Percentiles rank a stretch among this genome's conserved stretches.
Evolutionary conservation across 2,888 invertebrate species (phyloP).

Genomic region (Chrysotoxum bicinctum): DNA sequence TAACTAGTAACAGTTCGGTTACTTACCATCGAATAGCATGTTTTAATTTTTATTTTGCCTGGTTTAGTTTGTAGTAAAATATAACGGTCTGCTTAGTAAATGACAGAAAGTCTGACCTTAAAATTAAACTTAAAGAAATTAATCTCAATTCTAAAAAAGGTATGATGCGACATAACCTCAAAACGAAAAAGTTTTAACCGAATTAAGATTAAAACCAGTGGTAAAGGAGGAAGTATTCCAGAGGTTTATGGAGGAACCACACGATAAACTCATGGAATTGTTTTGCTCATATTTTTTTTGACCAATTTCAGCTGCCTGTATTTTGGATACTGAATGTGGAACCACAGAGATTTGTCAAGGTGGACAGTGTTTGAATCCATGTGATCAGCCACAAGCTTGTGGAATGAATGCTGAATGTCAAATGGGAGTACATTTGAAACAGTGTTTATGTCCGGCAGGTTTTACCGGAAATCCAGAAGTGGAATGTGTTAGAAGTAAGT

Average conservation of each 20-base stretch:
- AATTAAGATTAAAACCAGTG: conserved; percentile 54
- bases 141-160: conserved; percentile 51
- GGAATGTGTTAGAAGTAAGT: conserved; percentile 92
- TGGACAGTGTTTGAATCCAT: conserved; percentile 92
- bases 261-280: background rate
- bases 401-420: conserved; percentile 92
- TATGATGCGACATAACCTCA: conserved; percentile 66
- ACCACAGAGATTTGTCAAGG: conserved; percentile 89
- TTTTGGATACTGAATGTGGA: conserved; percentile 90
- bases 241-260: conserved; percentile 52
- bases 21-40: conserved; percentile 43
- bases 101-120: conserved; percentile 49
- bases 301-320: conserved; percentile 86
- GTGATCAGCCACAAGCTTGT: conserved; percentile 88
- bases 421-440: conserved; percentile 87
- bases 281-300: conserved; percentile 25
- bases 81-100: conserved; percentile 44
- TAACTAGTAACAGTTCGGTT: conserved; percentile 25
- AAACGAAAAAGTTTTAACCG: conserved; percentile 52
- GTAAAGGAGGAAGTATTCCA: conserved; percentile 70
- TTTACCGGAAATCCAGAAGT: conserved; percentile 92
- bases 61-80: conserved; percentile 36
- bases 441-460: conserved; percentile 91
- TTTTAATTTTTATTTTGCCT: conserved; percentile 46
- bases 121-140: conserved; percentile 16